Evolutionary conservation across 1,140 invertebrate species (phyloP).

Genomic region (Bombus consobrinus): DNA sequence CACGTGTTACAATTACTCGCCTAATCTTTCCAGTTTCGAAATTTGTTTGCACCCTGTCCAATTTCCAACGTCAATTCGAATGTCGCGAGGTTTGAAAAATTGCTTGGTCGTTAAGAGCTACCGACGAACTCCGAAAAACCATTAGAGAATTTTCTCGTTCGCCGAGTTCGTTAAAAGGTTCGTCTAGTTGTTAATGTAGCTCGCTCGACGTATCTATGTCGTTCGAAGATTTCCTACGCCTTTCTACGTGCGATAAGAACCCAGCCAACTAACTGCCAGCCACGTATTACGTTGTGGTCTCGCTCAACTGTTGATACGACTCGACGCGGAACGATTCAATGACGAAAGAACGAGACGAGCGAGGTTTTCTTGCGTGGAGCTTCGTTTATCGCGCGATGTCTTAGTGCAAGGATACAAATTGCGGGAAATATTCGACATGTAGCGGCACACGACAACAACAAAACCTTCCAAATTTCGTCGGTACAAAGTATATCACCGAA

Average conservation of each 20-base stretch:
- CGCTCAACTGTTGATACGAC: too few relatives aligned
- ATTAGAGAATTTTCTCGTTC: slow-evolving; percentile 5
- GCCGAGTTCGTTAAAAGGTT: neutral
- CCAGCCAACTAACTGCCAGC: neutral
- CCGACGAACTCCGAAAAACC: neutral
- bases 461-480: too few relatives aligned
- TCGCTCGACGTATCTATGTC: neutral
- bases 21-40: neutral
- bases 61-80: neutral
- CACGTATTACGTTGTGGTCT: neutral
- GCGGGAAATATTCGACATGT: too few relatives aligned
- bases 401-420: too few relatives aligned
- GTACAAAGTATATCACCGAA: too few relatives aligned
- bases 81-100: slow-evolving; percentile 10
- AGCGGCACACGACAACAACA: too few relatives aligned
- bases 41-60: neutral
- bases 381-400: too few relatives aligned
- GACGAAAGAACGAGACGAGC: neutral
- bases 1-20: neutral
- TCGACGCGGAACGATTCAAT: neutral
- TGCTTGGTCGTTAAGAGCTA: neutral
- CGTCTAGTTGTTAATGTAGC: neutral
- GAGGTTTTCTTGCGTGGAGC: too few relatives aligned
- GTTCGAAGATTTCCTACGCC: neutral
- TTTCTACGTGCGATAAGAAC: neutral